These are phyloP conservation scores for Brachyalestes nurse DNA, from an alignment of 2,797 vertebrate genomes.

Conservation along the genomic window DNA sequence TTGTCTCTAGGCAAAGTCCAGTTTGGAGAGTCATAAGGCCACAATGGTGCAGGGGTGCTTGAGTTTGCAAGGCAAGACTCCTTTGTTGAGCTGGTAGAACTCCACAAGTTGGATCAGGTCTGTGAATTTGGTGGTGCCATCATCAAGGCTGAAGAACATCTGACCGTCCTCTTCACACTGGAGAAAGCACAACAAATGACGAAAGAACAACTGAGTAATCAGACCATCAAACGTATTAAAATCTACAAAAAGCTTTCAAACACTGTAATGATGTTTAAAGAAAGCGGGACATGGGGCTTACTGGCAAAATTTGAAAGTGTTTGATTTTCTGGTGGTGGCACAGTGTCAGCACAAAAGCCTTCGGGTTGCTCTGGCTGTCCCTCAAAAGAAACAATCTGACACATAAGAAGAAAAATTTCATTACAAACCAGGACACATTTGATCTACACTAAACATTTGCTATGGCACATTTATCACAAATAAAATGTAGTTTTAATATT, in stretches of 20 bases:
- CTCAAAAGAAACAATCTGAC: slow-evolving; percentile 94
- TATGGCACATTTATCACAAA: no score
- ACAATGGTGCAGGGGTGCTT: slow-evolving; percentile 97
- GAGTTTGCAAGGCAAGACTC: slow-evolving; percentile 96
- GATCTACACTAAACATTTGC: neutral
- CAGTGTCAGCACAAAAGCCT: slow-evolving; percentile 96
- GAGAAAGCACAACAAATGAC: neutral
- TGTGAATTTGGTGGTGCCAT: slow-evolving; percentile 95
- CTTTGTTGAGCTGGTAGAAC: slow-evolving; percentile 99
- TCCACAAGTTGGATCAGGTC: slow-evolving; percentile 98
- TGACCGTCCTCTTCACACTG: slow-evolving; percentile 97
- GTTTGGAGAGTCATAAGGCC: slow-evolving; percentile 90
- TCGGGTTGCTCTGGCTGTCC: slow-evolving; percentile 99
- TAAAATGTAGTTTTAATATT: no score
- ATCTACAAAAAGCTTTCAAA: neutral
- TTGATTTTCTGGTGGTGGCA: slow-evolving; percentile 99
- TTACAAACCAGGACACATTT: neutral
- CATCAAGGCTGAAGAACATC: slow-evolving; percentile 96
- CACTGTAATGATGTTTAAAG: neutral
- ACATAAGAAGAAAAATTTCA: neutral
- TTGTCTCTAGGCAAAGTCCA: slow-evolving; percentile 73
- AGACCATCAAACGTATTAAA: neutral
- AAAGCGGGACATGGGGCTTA: slow-evolving; percentile 72
- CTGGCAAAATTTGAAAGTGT: slow-evolving; percentile 98
- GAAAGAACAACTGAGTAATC: neutral